Percentiles rank a stretch among this genome's conserved stretches.
phyloP scores from a whole-genome alignment of 2,113 vertebrate species.

The Ceyx margarethae region DNA sequence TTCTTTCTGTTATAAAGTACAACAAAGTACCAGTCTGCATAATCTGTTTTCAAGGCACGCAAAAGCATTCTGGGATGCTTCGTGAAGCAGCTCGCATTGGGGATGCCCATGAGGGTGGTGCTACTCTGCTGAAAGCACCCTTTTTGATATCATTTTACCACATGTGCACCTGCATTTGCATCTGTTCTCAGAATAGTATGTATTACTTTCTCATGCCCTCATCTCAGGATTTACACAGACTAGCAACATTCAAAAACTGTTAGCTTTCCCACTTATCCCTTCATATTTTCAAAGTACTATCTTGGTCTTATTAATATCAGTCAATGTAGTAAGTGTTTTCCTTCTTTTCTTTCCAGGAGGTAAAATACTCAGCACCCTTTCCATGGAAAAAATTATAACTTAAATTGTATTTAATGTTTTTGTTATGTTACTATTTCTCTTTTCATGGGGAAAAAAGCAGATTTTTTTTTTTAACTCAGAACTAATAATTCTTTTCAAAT shows the following conservation, averaged over 20 bases:
- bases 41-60: background rate
- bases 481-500: background rate
- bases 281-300: background rate
- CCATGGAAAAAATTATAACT: background rate
- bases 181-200: background rate
- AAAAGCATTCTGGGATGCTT: background rate
- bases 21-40: background rate
- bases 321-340: background rate
- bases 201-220: background rate
- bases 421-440: background rate
- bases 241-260: background rate
- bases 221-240: background rate
- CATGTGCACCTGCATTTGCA: background rate
- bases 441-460: background rate
- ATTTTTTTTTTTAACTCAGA: background rate
- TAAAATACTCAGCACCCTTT: background rate
- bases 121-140: background rate
- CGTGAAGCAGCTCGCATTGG: background rate
- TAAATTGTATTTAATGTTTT: background rate
- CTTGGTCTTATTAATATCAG: background rate
- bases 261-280: background rate
- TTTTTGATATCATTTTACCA: background rate
- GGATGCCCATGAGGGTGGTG: background rate
- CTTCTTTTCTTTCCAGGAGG: background rate
- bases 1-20: background rate